Base-by-base conservation (phyloP, 1,140 invertebrate genomes). In the Drosophila sp. region DNA sequence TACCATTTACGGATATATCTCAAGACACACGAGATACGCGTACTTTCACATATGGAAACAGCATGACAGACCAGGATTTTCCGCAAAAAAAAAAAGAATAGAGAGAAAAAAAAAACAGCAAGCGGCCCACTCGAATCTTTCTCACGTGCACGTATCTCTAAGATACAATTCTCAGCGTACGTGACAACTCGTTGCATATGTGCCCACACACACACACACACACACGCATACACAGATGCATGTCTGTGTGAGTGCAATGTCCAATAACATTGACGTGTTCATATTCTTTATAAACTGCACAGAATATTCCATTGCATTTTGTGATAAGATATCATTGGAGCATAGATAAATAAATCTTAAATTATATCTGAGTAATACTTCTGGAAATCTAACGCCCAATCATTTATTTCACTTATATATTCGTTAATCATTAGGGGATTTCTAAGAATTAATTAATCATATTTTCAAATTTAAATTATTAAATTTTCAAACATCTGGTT, bases 61-160 rank as follows among this genome's bases (percentile, higher is more conserved):
- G 50, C 16, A 71, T 71, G 59, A 21, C 4, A 14, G 18, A 7
- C 25, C 27, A 56, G 67, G 67, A 48, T 71, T 71, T 71, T 63
- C 67, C 67, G 13, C 50, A 18, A 11, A 25, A 27, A 46, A 46
- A 11, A 46, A 6, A 16, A 41, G 4, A 41, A 45, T 32, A 29
- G 25, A 25, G 9, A 27, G 21, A 11, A 2, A 40, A 51, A 34
- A 16, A 34, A 53, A 63, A 38, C 48, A 45, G 48, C 58, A 29
- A 36, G 51, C 50, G n/a, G 32, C 51, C 62, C 51, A 25, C 29
- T 54, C 62, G 27, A 41, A 32, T 38, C 38, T 41, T 41, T 50
- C 64, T 21, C 32, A 58, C 63, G 63, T 58, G 18, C 63, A 34
- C 29, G 29, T 58, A 46, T 65, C 54, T 67, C 4, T 11, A 11